These are phyloP conservation scores for Pycnonotus jocosus DNA, from an alignment of 2,113 vertebrate genomes.

Conservation along the genomic window DNA sequence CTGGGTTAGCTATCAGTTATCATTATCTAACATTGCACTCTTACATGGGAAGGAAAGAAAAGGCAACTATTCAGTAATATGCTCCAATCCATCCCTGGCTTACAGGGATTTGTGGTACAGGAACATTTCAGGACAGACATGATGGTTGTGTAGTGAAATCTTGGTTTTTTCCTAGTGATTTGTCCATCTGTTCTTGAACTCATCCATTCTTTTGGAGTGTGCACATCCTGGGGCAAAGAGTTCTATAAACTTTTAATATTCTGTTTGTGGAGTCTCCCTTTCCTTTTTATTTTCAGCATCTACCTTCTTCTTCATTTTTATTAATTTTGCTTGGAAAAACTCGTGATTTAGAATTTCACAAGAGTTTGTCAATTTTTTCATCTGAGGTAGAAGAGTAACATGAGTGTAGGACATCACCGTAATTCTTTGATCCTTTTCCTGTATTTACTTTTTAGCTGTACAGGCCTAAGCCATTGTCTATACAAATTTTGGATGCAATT, in stretches of 20 bases:
- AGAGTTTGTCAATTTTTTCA: neutral
- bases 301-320: neutral
- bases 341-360: neutral
- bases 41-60: neutral
- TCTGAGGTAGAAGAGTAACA: neutral
- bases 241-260: neutral
- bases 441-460: neutral
- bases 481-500: neutral
- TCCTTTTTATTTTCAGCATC: neutral
- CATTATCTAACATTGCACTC: neutral
- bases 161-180: neutral
- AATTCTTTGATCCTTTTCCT: neutral
- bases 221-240: neutral
- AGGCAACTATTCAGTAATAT: neutral
- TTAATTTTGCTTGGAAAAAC: neutral
- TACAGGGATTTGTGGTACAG: neutral
- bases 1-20: neutral
- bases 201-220: neutral
- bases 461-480: neutral
- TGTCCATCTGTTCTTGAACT: neutral
- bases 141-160: fast-evolving
- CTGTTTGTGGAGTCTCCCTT: neutral
- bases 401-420: neutral
- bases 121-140: neutral
- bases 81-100: neutral